Evolutionary conservation across 2,797 vertebrate species (phyloP), one percentile per base, ranked within the genome.

Genomic region (Characodon lateralis): DNA sequence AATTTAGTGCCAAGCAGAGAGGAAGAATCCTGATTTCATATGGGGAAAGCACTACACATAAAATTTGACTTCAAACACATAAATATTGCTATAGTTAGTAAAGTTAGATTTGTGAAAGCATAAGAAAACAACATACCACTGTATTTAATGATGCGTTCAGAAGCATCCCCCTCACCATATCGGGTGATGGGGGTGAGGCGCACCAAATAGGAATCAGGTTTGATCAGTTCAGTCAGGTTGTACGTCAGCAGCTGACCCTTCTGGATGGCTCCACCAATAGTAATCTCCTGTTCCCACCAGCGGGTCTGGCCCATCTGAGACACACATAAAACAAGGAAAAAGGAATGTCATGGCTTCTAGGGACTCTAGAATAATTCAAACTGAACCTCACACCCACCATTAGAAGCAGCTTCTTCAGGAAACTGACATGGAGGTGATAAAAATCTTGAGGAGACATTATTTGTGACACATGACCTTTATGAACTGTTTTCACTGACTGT

Each of bases 251-350:
- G 87, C 85, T 98, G 97, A 81, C 98, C 98, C 84, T 96, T 97
- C 83, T 97, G 96, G 89, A 99, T 97, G 81, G 89, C 93, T 18
- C 95, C 95, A 43, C 97, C 97, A 78, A 98, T 96, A 0, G 97
- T 91, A 79, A 99, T 99, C 82, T 99, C 97, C 89, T 98, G 97
- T 80, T 99, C 97, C 98, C 98, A 99, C 98, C 97, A 99, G 24
- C 97, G 97, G 26, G 96, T 95, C 75, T 98, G 97, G 12, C 97
- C 96, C 26, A 96, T 95, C 98, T 99, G 86, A 51, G 71, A 75
- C 13, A 78, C 24, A 81, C 56, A 66, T 3, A 76, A 51, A 39
- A 61, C 14, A 16, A 61, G 14, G 31, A 3, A 7, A 61, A 31
- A n/a, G 28, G 16, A 61, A 31, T 2, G 58, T 61, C 26, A 61